phyloP scores from a whole-genome alignment of 2,888 invertebrate genomes.

The Aphidius colemani region DNA sequence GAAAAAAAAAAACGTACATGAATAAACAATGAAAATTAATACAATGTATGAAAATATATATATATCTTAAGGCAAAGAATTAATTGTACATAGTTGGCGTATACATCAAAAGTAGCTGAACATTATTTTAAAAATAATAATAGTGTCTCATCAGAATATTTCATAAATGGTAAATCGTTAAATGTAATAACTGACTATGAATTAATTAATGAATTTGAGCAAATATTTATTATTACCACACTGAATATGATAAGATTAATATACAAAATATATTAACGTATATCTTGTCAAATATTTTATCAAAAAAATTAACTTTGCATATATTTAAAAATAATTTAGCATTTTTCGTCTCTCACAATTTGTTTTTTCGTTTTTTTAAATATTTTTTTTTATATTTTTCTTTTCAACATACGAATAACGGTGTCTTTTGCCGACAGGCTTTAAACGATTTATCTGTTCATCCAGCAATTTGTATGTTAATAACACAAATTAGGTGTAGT shows the following conservation, averaged over 20 bases:
- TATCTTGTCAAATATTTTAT: conserved; percentile 8
- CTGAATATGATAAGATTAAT: conserved; percentile 11
- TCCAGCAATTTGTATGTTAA: conserved; percentile 23
- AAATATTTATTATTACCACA: conserved; percentile 6
- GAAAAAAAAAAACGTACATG: too few relatives aligned
- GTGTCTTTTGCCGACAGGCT: conserved; percentile 10
- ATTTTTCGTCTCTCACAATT: conserved; percentile 1
- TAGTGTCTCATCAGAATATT: too few relatives aligned
- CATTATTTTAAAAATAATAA: too few relatives aligned
- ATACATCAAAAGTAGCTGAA: too few relatives aligned
- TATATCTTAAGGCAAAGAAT: too few relatives aligned
- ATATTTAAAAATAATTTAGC: conserved; percentile 6
- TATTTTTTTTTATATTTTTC: conserved; percentile 15
- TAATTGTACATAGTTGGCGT: too few relatives aligned
- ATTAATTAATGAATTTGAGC: conserved; percentile 1
- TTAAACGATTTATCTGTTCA: conserved; percentile 22
- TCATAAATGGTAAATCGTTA: too few relatives aligned
- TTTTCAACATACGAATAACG: conserved; percentile 21
- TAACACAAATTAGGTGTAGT: conserved; percentile 23
- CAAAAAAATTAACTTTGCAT: conserved; percentile 1
- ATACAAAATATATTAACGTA: neutral
- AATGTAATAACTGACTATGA: too few relatives aligned
- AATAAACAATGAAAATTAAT: too few relatives aligned
- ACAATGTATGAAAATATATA: too few relatives aligned
- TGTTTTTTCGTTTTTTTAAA: conserved; percentile 8